Evolutionary conservation across 1,140 invertebrate genomes (phyloP).

Genomic region (Zaprionus ghesquierei): DNA sequence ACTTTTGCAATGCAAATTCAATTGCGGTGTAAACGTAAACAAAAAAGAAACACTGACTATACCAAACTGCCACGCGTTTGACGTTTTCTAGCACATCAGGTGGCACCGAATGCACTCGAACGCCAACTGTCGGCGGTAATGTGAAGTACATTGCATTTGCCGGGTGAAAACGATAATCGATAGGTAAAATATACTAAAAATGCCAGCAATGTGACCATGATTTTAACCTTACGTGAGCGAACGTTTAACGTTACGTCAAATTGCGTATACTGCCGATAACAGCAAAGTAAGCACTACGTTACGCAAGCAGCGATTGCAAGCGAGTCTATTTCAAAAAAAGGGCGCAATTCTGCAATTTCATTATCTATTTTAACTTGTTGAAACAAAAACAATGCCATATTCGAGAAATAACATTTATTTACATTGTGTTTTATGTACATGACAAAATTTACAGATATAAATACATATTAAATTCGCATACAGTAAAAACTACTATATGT

Average conservation of each 20-base stretch:
- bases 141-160: not conserved
- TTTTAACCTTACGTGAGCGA: not conserved
- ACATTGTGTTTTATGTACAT: constrained; percentile 26
- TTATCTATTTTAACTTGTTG: not conserved
- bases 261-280: no score
- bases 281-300: not conserved
- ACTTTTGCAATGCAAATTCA: constrained; percentile 39
- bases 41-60: constrained; percentile 47
- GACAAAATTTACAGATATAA: constrained; percentile 26
- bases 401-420: constrained; percentile 27
- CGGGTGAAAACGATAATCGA: constrained; percentile 4
- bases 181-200: constrained; percentile 21
- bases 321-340: not conserved
- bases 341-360: not conserved
- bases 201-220: not conserved
- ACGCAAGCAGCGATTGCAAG: not conserved
- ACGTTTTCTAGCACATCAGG: constrained; percentile 48
- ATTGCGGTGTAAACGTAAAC: constrained; percentile 66
- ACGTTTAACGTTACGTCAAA: not conserved
- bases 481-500: not conserved
- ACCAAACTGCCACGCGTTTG: constrained; percentile 49
- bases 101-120: constrained; percentile 18
- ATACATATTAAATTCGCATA: not conserved
- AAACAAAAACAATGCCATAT: not conserved
- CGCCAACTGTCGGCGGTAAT: constrained; percentile 26